Conservation (phyloP, 2,113 vertebrate genomes). For the Mesocricetus auratus region DNA sequence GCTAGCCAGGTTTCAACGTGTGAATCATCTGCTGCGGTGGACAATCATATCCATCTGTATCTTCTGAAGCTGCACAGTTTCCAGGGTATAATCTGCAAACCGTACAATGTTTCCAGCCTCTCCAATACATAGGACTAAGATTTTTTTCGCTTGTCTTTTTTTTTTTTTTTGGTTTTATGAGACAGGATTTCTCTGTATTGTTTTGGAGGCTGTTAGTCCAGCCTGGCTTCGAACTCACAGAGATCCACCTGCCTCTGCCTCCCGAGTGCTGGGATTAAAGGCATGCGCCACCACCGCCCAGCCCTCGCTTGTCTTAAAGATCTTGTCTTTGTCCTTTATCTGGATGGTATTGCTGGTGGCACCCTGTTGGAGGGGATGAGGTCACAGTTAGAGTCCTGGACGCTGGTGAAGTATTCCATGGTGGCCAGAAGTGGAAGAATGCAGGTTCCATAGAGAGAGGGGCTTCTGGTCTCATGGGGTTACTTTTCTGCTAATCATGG, state of each 20-base stretch:
- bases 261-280: too few species aligned
- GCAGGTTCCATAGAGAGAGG: neutral
- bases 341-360: slow-evolving; percentile 95
- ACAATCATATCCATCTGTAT: slow-evolving; percentile 91
- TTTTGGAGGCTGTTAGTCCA: too few species aligned
- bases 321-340: slow-evolving; percentile 99
- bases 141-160: slow-evolving; percentile 94
- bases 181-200: too few species aligned
- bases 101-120: slow-evolving; percentile 98
- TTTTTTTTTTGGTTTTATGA: too few species aligned
- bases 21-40: neutral
- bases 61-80: slow-evolving; percentile 97
- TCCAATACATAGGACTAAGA: slow-evolving; percentile 95
- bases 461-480: neutral
- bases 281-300: too few species aligned
- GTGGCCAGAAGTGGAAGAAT: neutral
- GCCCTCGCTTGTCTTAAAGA: slow-evolving; percentile 97
- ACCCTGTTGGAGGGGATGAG: slow-evolving; percentile 94
- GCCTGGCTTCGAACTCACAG: too few species aligned
- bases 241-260: too few species aligned
- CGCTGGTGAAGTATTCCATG: slow-evolving; percentile 97
- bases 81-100: slow-evolving; percentile 95
- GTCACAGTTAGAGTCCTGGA: slow-evolving; percentile 95
- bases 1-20: neutral
- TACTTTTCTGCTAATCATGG: neutral